Base-by-base conservation (phyloP, 2,113 vertebrate species). In the Aphyosemion australe region DNA sequence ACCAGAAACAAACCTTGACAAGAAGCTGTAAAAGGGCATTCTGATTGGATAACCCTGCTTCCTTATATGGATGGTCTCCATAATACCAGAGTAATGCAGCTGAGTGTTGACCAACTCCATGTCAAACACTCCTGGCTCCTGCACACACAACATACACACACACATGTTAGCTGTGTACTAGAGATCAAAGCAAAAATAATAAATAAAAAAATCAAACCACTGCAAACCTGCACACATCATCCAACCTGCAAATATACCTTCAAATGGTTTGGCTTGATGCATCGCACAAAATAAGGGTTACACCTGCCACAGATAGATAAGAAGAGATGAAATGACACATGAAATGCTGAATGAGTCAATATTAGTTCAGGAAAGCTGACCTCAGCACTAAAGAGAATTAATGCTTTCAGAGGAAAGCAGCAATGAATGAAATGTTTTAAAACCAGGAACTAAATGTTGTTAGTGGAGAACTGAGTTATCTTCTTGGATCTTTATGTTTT, bases 181-280 rank as follows among this genome's bases (percentile, higher is more conserved):
- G 12, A 61, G 6, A 12, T 16, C 4, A n/a, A 57, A 47, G 12
- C 12, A 58, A 8, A 59, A 31, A 60, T 39, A 32, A 59, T 34
- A 5, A 26, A 26, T 26, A 2, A 26, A 26, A n/a, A 26, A 26
- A 26, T 16, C 14, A 21, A 14, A 48, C 10, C 60, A 79, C 67
- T 41, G 74, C 67, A 80, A 78, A 76, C 63, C 53, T 52, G 54
- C 69, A 71, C 78, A 73, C 76, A 45, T 32, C 45, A 70, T 14
- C 42, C 21, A 62, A 71, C 60, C 21, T 68, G 70, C 41, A 72
- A 48, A 57, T 78, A 68, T 93, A 97, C 97, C 95, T 99, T 99
- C 77, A 93, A 96, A 79, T 95, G 94, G 88, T 99, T 99, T 89
- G 97, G 96, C 80, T 99, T 99, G 89, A 99, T 93, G 86, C 97